These are phyloP conservation scores for Meloidogyne exigua DNA, from an alignment of 1,140 invertebrate genomes.

Conservation along the genomic window DNA sequence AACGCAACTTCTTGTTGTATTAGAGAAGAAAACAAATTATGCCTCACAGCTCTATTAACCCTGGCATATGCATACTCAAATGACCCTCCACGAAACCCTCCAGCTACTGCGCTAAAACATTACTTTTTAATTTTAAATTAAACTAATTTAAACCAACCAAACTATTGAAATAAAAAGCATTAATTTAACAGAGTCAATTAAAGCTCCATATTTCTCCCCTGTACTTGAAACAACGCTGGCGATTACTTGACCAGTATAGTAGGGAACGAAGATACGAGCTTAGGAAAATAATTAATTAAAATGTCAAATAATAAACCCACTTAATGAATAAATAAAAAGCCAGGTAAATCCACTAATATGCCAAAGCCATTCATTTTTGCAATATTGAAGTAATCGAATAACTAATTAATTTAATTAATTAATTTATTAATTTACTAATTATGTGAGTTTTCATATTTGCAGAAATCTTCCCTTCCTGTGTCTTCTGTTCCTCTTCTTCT, in stretches of 20 bases:
- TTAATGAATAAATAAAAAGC: constrained; percentile 51
- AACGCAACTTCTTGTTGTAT: constrained; percentile 42
- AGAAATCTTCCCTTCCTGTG: not conserved
- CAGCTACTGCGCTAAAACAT: constrained; percentile 35
- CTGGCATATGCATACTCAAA: constrained; percentile 51
- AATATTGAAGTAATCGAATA: constrained; percentile 48
- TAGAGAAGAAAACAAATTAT: constrained; percentile 29
- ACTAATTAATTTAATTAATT: constrained; percentile 27
- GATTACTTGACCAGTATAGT: constrained; percentile 55
- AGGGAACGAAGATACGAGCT: constrained; percentile 53
- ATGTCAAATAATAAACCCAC: constrained; percentile 33
- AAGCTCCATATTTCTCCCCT: constrained; percentile 41
- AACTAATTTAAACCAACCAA: constrained; percentile 38
- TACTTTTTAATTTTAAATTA: constrained; percentile 3
- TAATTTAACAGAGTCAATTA: constrained; percentile 33
- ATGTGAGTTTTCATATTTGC: constrained; percentile 16
- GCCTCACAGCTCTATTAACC: constrained; percentile 39
- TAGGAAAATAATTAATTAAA: not conserved
- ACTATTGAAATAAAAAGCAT: constrained; percentile 48
- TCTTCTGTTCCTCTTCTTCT: constrained; percentile 23
- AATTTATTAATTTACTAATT: constrained; percentile 21
- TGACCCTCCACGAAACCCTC: constrained; percentile 43
- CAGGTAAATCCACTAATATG: constrained; percentile 50
- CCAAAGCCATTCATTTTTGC: constrained; percentile 50
- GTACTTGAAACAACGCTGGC: constrained; percentile 44